Evolutionary conservation across 2,113 vertebrate genomes (phyloP), one percentile per base, ranked within the genome.

Genomic region (Acinonyx jubatus): DNA sequence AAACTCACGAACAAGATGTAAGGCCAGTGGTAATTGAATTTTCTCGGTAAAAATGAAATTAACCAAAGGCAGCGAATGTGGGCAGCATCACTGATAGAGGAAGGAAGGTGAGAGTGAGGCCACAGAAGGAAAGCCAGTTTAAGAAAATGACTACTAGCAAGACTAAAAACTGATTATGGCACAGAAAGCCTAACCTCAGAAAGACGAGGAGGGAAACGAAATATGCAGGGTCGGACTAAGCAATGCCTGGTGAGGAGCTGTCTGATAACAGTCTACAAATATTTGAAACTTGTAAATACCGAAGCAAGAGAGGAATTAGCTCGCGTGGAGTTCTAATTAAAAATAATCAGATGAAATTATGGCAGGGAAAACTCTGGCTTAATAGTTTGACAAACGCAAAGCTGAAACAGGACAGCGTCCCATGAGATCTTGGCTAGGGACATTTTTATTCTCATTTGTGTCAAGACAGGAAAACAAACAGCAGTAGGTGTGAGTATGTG

Each of bases 261-360:
- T 79, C 89, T 94, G 96, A 95, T 93, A 96, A 96, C 69, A 79
- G 57, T 94, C 90, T 74, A 88, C 90, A 97, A 96, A 98, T 96
- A 98, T 96, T 89, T 96, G 97, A 86, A 89, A 94, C 66, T 69
- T 97, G 97, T 98, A 97, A 98, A 97, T 96, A 97, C 92, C 8
- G 23, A 76, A 92, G 87, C 38, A 50, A 61, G 96, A 94, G 88
- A 95, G 87, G 78, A 96, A 96, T 98, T 90, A 94, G 87, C 80
- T 94, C 0, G 25, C 71, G 15, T 65, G 85, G 91, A 92, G 63
- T 73, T 95, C 95, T 98, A 98, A 98, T 98, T 97, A 97, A 96
- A 95, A 97, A 91, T 82, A 97, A 97, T 97, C 97, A 96, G 92
- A 97, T 97, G 94, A 88, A 96, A 97, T 96, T 38, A 96, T 55